These are phyloP conservation scores for Saguinus midas DNA, from an alignment of 2,113 vertebrate species.

Conservation along the genomic window DNA sequence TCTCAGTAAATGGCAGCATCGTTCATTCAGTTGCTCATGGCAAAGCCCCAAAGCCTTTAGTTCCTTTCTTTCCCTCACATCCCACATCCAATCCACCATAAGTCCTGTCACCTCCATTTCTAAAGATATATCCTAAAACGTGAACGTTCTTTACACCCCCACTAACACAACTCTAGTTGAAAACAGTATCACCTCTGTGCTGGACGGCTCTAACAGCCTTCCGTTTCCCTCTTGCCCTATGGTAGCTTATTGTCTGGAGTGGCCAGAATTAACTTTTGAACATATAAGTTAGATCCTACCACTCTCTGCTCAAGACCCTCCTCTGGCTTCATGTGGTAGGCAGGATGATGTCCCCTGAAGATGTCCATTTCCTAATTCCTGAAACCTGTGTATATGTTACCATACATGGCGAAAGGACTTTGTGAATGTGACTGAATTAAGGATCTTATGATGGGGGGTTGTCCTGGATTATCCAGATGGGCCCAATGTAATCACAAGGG, in stretches of 20 bases:
- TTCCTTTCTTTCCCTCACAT: not conserved
- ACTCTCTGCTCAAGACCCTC: not conserved
- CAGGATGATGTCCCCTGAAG: not conserved
- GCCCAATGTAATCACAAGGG: not conserved
- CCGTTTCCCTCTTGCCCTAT: not conserved
- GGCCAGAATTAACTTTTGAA: not conserved
- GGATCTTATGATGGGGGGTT: not conserved
- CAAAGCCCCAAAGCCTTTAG: not conserved
- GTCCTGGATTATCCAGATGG: not conserved
- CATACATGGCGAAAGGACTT: not conserved
- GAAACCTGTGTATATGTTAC: not conserved
- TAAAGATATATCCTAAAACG: not conserved
- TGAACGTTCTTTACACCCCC: not conserved
- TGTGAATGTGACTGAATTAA: not conserved
- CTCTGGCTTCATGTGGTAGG: not conserved
- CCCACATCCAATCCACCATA: not conserved
- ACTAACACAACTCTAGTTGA: not conserved
- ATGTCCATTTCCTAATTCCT: not conserved
- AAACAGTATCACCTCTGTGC: not conserved
- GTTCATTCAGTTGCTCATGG: not conserved
- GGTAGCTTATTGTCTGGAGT: not conserved
- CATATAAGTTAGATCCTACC: not conserved
- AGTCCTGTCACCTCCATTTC: not conserved
- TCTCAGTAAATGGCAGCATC: not conserved
- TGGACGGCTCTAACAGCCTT: not conserved